phyloP scores from a whole-genome alignment of 2,113 vertebrate genomes.

The Oreotrochilus melanogaster region DNA sequence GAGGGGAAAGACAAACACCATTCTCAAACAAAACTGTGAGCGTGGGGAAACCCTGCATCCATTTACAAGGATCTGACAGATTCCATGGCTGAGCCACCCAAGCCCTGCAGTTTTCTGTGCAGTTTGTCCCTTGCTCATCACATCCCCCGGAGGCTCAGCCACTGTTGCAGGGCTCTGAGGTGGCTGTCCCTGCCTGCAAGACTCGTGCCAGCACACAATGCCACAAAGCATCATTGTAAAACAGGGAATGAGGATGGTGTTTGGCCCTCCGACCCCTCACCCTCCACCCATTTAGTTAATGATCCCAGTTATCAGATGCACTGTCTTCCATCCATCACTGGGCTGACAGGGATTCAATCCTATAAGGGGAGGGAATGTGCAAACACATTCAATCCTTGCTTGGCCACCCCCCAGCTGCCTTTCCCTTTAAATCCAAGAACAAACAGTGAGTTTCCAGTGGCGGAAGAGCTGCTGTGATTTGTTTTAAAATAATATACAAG shows the following conservation, averaged over 20 bases:
- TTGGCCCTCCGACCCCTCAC: constrained; percentile 10
- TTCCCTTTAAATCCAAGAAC: background rate
- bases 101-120: background rate
- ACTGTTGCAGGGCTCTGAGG: background rate
- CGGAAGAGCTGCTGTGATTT: background rate
- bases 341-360: constrained; percentile 48
- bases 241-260: rapidly evolving
- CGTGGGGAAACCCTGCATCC: background rate
- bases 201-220: background rate
- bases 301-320: constrained; percentile 49
- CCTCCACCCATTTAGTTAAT: constrained; percentile 37
- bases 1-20: background rate
- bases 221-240: background rate
- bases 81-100: rapidly evolving
- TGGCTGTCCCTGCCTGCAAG: background rate
- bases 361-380: constrained; percentile 7
- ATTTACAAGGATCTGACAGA: background rate
- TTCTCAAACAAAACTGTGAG: rapidly evolving
- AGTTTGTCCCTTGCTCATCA: background rate
- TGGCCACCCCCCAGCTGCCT: rapidly evolving
- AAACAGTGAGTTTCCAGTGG: background rate
- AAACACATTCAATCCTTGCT: background rate
- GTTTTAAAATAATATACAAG: background rate
- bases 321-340: constrained; percentile 47
- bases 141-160: rapidly evolving